Conservation (phyloP, 2,113 vertebrate species). For the Xerus inauris region DNA sequence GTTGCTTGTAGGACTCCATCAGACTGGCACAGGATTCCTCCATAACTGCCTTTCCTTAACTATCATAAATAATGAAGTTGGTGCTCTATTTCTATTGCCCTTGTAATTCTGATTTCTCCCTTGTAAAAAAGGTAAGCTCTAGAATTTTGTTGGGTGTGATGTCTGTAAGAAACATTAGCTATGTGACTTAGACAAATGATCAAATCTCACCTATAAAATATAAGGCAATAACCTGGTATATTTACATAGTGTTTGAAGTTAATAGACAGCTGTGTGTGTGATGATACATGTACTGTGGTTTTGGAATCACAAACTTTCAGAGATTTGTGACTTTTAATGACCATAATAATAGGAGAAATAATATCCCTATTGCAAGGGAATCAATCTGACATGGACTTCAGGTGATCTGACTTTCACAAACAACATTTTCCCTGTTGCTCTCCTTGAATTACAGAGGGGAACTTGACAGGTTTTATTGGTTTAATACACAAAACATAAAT, state of each 20-base stretch:
- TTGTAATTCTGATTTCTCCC: not conserved
- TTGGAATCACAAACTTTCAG: not conserved
- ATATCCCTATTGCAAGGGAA: not conserved
- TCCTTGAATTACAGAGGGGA: slow-evolving; percentile 32
- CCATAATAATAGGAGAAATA: slow-evolving; percentile 6
- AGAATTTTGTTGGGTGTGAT: not conserved
- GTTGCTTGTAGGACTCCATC: rapidly evolving
- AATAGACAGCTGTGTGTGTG: not conserved
- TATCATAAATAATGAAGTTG: not conserved
- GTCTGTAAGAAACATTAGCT: not conserved
- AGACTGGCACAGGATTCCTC: not conserved
- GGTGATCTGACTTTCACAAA: slow-evolving; percentile 4
- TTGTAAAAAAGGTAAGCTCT: not conserved
- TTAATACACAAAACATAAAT: slow-evolving; percentile 53
- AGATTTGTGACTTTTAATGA: slow-evolving; percentile 46
- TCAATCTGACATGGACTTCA: not conserved
- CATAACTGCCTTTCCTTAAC: not conserved
- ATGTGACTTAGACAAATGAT: not conserved
- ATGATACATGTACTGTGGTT: not conserved
- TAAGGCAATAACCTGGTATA: not conserved
- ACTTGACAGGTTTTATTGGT: slow-evolving; percentile 15
- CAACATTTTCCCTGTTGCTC: not conserved
- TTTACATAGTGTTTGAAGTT: not conserved
- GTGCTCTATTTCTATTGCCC: not conserved
- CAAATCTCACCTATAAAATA: not conserved